Evolutionary conservation across 2,888 invertebrate genomes (phyloP), one percentile per base, ranked within the genome.

Genomic region (Apodemia mormo): DNA sequence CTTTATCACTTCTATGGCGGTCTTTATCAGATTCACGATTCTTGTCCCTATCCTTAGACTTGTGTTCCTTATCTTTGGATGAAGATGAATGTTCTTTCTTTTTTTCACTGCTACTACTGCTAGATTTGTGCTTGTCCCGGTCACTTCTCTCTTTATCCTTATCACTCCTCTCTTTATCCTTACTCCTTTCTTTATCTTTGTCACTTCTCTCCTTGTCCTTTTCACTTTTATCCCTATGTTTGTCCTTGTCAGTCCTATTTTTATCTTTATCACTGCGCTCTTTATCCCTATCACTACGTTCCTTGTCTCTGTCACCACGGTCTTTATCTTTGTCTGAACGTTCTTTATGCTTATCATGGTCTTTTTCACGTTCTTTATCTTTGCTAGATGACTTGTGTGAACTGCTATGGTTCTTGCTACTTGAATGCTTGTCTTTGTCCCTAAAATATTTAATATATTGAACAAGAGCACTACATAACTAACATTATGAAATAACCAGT

Each of bases 331-430:
- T 85, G 74, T 75, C 74, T 49, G 75, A 75, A 22, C 86, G 77
- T 82, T 85, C 68, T 80, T 80, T 85, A 70, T 81, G 79, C 72
- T 81, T 84, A 33, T 83, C 83, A 37, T 75, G 76, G 64, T 78
- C 79, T 65, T 74, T 78, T 80, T 91, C 80, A 29, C 93, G 92
- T 56, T 94, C 93, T 78, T 89, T 94, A 78, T 93, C 94, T 77
- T 92, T 94, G 77, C 86, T 91, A 29, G 93, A 93, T 45, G 94
- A 93, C 75, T 94, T 94, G 76, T 94, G 94, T 71, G 91, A 94
- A 71, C 94, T 94, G 72, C 94, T 93, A 76, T 94, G 94, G 79
- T 90, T 94, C 84, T 94, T 93, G 76, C 89, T 91, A 77, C 92
- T 91, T 40, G 94, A 92, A 76, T 94, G 93, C 78, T 87, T 94